Evolutionary conservation across 2,888 invertebrate genomes (phyloP).

Genomic region (Lamproptera curius): DNA sequence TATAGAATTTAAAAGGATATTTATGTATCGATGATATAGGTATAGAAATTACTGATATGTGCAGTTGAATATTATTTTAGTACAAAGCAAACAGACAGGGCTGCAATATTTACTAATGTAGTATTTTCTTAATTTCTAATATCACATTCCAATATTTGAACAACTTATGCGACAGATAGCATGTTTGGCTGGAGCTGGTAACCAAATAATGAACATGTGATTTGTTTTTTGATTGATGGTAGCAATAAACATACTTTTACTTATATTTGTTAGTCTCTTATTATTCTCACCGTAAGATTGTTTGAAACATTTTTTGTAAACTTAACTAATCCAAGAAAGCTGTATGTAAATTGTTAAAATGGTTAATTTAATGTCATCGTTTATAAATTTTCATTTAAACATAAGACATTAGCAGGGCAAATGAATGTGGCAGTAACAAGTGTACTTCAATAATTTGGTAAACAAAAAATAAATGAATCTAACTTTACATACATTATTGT

Average conservation of each 20-base stretch:
- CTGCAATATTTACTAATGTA: slow-evolving; percentile 34
- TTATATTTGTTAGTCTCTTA: slow-evolving; percentile 22
- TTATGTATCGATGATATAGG: slow-evolving; percentile 38
- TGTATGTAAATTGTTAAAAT: too few species aligned
- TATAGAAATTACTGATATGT: slow-evolving; percentile 33
- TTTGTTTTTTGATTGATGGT: slow-evolving; percentile 60
- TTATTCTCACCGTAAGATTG: too few species aligned
- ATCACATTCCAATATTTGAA: slow-evolving; percentile 63
- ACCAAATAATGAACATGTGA: slow-evolving; percentile 66
- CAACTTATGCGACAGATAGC: slow-evolving; percentile 36
- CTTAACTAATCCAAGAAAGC: too few species aligned
- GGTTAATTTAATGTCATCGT: too few species aligned
- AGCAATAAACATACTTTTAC: slow-evolving; percentile 57
- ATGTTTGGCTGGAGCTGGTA: slow-evolving; percentile 60
- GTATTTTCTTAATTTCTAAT: slow-evolving; percentile 33
- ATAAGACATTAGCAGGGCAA: too few species aligned
- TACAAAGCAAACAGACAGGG: slow-evolving; percentile 38
- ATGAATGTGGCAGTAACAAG: not conserved
- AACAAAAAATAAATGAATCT: too few species aligned
- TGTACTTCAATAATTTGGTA: too few species aligned
- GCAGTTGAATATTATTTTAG: slow-evolving; percentile 26
- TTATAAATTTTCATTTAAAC: too few species aligned
- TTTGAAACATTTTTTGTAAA: too few species aligned
- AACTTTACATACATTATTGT: too few species aligned
- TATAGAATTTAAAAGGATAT: slow-evolving; percentile 38